Evolutionary conservation across 2,888 invertebrate genomes (phyloP).

Genomic region (Anthrax anthrax): DNA sequence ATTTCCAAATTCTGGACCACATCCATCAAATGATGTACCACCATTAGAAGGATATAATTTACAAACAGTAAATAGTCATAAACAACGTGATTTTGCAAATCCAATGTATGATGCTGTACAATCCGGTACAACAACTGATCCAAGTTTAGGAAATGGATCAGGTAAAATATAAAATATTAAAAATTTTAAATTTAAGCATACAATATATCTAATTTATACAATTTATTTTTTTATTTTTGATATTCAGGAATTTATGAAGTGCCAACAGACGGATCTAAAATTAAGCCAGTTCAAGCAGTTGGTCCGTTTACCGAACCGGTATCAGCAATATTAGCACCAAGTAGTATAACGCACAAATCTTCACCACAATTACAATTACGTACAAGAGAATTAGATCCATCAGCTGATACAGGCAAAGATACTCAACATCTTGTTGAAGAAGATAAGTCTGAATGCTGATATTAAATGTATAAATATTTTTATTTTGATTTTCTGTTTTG

Average conservation of each 20-base stretch:
- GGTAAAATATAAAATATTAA: constrained; percentile 25
- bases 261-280: constrained; percentile 55
- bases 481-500: constrained; percentile 2
- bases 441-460: constrained; percentile 52
- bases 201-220: background rate
- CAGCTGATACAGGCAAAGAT: constrained; percentile 77
- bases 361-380: constrained; percentile 58
- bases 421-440: constrained; percentile 77
- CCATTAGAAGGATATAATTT: constrained; percentile 66
- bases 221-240: constrained; percentile 1
- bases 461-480: constrained; percentile 23
- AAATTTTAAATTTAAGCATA: no score
- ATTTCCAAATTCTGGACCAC: constrained; percentile 34
- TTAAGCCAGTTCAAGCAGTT: constrained; percentile 39
- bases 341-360: constrained; percentile 65
- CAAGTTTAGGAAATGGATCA: constrained; percentile 44
- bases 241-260: constrained; percentile 64
- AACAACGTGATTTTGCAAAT: constrained; percentile 88
- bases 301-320: constrained; percentile 42
- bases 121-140: constrained; percentile 41
- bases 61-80: constrained; percentile 54
- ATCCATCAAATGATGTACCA: constrained; percentile 26
- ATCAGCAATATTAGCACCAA: constrained; percentile 66
- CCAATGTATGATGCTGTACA: constrained; percentile 94
- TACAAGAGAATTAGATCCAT: constrained; percentile 69